Base-by-base conservation (phyloP, 2,113 vertebrate species). In the Rhinoderma darwinii region DNA sequence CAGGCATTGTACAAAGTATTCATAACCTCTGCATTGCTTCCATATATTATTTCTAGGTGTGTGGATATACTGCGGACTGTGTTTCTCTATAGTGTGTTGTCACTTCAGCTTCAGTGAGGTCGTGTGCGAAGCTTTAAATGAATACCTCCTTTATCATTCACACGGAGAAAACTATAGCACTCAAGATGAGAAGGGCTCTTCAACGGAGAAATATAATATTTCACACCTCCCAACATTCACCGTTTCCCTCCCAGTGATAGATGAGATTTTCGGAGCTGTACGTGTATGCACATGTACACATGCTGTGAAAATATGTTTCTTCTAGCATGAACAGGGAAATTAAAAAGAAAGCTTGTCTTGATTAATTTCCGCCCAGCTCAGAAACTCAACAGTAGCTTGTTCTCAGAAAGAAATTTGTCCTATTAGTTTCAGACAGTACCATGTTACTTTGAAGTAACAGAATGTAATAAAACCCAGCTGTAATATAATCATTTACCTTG, bases 251-350 rank as follows among this genome's bases (percentile, higher is more conserved):
- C 50, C 85, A 43, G 68, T 35, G 27, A 87, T 44, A 74, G 66
- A 81, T 74, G 77, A 81, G 50, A 37, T 43, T 74, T 43, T 44
- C 11, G 66, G 59, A 44, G 85, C 77, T 15, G 37, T 87, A 51
- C 78, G 37, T 87, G 85, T 87, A 51, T n/a, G 51, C 85, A 41
- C 76, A 74, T 86, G 85, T 86, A 86, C 66, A 32, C 85, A 87
- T 37, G 78, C 85, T 87, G 85, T 74, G 85, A 87, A 87, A 82
- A 87, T 78, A 66, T 87, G 85, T 87, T 87, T 87, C 85, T 87
- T 86, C 80, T 82, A 87, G 68, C 78, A 82, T 61, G 66, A 87
- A 61, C 37, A 61, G 66, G 85, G 85, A 87, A 82, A 87, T 87
- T 74, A 87, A 82, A 87, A 87, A 87, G 85, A 82, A 82, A 87